Percentiles rank a stretch among this genome's conserved stretches.
phyloP scores from a whole-genome alignment of 2,888 invertebrate genomes.

The Apomyelois bistriatella region DNA sequence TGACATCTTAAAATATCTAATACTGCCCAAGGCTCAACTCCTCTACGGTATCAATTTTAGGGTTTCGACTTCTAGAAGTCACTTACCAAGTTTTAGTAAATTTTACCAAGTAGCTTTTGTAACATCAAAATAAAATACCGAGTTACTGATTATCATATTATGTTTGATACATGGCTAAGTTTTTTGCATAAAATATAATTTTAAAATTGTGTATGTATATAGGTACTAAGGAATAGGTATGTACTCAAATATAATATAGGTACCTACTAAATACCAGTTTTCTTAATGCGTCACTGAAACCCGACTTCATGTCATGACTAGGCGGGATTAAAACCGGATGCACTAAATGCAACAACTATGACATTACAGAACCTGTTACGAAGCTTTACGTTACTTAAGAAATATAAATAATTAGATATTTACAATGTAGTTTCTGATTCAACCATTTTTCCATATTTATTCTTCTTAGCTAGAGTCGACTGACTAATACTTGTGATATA shows the following conservation, averaged over 20 bases:
- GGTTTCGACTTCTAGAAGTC: too few relatives aligned
- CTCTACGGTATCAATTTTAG: too few relatives aligned
- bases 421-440: too few relatives aligned
- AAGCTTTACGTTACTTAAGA: not conserved
- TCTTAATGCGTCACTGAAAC: constrained; percentile 7
- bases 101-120: too few relatives aligned
- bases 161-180: not conserved
- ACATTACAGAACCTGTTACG: not conserved
- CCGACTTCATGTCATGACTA: not conserved
- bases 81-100: too few relatives aligned
- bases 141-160: not conserved
- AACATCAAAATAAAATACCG: not conserved
- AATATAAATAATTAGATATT: not conserved
- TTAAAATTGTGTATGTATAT: too few relatives aligned
- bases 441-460: too few relatives aligned
- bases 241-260: not conserved
- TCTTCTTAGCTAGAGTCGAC: too few relatives aligned
- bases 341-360: not conserved
- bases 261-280: not conserved
- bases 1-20: too few relatives aligned
- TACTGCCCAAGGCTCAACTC: too few relatives aligned
- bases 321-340: constrained; percentile 7
- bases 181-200: not conserved
- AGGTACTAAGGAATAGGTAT: too few relatives aligned
- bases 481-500: too few relatives aligned